These are phyloP conservation scores for Eupeodes latifasciatus DNA, from an alignment of 2,888 invertebrate species.

Conservation along the genomic window DNA sequence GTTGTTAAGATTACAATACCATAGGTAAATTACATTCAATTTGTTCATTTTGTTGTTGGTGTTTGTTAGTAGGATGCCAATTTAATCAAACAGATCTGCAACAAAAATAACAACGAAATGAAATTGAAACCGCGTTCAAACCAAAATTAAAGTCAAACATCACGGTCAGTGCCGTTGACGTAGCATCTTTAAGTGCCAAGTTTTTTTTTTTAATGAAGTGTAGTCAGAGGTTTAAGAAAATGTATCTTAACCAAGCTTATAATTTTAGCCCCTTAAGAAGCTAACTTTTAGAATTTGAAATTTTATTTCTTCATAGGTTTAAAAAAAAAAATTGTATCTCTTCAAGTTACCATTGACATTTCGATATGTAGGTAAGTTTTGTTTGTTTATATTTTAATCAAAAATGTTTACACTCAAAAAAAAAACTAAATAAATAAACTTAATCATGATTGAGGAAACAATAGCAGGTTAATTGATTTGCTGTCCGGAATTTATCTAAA, in stretches of 20 bases:
- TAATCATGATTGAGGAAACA: constrained; percentile 14
- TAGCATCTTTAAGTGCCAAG: not conserved
- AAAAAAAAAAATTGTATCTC: constrained; percentile 8
- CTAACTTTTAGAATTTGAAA: not conserved
- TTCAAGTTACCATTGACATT: constrained; percentile 53
- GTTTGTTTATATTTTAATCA: constrained; percentile 41
- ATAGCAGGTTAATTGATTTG: constrained; percentile 70
- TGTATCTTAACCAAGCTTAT: not conserved
- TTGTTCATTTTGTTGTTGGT: not conserved
- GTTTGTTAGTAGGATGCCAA: constrained; percentile 19
- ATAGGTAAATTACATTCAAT: too few relatives aligned
- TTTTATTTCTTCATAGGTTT: constrained; percentile 40
- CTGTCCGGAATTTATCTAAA: constrained; percentile 57
- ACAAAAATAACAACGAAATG: not conserved
- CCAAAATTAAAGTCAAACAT: constrained; percentile 23
- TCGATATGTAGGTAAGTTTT: not conserved
- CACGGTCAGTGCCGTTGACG: constrained; percentile 61
- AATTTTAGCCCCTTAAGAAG: constrained; percentile 3
- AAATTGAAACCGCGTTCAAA: constrained; percentile 36
- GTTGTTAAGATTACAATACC: too few relatives aligned
- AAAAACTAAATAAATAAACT: not conserved
- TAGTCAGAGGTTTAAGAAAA: constrained; percentile 32
- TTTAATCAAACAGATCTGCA: not conserved
- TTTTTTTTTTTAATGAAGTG: not conserved
- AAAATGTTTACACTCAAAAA: constrained; percentile 14